These are phyloP conservation scores for Umimayanthus chanpuru DNA, from an alignment of 92 coral and sea anemone genomes.

Conservation along the genomic window DNA sequence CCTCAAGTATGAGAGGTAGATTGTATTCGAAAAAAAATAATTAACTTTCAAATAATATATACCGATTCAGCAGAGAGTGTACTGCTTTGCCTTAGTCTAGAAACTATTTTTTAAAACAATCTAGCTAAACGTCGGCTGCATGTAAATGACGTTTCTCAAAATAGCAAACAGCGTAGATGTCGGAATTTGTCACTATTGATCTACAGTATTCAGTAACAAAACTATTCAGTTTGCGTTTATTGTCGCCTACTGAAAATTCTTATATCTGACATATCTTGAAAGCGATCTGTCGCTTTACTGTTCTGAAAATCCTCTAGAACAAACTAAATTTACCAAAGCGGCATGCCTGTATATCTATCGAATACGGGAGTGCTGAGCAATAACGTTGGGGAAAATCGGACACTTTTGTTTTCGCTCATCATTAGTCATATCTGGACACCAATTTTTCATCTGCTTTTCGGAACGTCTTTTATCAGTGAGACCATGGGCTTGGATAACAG, in stretches of 20 bases:
- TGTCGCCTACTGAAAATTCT: not conserved
- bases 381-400: not conserved
- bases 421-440: slow-evolving; percentile 24
- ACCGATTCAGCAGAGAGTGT: too few relatives aligned
- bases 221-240: too few relatives aligned
- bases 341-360: not conserved
- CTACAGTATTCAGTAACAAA: not conserved
- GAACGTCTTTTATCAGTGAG: slow-evolving; percentile 9
- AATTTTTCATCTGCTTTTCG: slow-evolving; percentile 31
- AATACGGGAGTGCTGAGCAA: not conserved
- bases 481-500: slow-evolving; percentile 4
- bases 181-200: too few relatives aligned
- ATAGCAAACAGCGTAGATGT: too few relatives aligned
- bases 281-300: not conserved
- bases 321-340: not conserved
- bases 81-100: too few relatives aligned
- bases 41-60: too few relatives aligned
- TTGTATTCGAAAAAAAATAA: too few relatives aligned
- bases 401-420: not conserved
- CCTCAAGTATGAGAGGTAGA: too few relatives aligned
- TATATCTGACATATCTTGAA: not conserved
- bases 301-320: not conserved
- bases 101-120: too few relatives aligned
- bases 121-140: not conserved
- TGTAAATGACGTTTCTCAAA: not conserved